Evolutionary conservation across 2,888 invertebrate species (phyloP).

Genomic region (Craniophora ligustri): DNA sequence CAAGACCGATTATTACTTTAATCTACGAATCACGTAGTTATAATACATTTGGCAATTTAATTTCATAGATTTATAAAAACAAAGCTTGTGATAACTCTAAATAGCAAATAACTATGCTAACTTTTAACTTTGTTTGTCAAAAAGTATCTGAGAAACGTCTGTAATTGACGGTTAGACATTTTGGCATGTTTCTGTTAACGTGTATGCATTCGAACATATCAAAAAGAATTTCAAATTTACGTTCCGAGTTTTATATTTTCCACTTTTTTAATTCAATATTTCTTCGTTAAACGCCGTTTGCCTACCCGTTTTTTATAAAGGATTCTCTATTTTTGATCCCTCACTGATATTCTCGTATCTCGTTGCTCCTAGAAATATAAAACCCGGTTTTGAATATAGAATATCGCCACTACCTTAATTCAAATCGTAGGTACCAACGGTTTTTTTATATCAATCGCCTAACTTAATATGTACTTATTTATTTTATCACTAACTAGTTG

Average conservation of each 20-base stretch:
- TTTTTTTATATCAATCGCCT: too few relatives aligned
- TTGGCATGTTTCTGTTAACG: conserved; percentile 33
- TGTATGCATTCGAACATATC: conserved; percentile 6
- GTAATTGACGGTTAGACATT: conserved; percentile 32
- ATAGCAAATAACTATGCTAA: conserved; percentile 14
- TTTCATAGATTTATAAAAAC: conserved; percentile 2
- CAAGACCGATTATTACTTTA: not conserved
- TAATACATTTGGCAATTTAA: not conserved
- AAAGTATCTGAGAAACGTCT: conserved; percentile 9
- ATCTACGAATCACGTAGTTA: not conserved
- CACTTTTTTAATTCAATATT: conserved; percentile 33
- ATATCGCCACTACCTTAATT: conserved; percentile 8
- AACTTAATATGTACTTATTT: too few relatives aligned
- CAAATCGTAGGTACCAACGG: conserved; percentile 6
- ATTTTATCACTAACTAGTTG: too few relatives aligned
- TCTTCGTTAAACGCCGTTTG: conserved; percentile 17
- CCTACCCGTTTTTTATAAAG: conserved; percentile 30
- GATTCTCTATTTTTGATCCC: conserved; percentile 29
- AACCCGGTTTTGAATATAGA: not conserved
- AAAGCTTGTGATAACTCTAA: conserved; percentile 1
- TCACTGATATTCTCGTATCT: conserved; percentile 9
- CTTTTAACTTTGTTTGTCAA: conserved; percentile 27
- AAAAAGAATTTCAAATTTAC: conserved; percentile 37
- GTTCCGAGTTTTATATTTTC: conserved; percentile 26
- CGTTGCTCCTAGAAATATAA: conserved; percentile 10